phyloP scores from a whole-genome alignment of 2,113 vertebrate genomes.

The Abramis brama region DNA sequence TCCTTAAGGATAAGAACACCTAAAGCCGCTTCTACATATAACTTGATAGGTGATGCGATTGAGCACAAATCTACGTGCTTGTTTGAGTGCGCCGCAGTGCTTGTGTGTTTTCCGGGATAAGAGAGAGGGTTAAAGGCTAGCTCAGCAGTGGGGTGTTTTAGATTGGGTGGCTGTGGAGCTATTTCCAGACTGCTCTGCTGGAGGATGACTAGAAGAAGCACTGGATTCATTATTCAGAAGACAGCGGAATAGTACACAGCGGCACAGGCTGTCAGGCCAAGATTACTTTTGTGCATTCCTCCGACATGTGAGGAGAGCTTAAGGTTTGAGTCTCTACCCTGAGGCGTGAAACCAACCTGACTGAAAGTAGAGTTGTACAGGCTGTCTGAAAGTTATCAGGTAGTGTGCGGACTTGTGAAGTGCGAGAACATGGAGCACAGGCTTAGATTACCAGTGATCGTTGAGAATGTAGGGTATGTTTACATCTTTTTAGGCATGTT shows the following conservation, averaged over 20 bases:
- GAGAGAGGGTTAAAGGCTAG: conserved; percentile 52
- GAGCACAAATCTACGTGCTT: not conserved
- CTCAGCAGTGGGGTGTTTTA: not conserved
- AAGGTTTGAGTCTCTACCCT: conserved; percentile 44
- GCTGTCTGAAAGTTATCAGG: conserved; percentile 3
- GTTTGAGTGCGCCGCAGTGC: not conserved
- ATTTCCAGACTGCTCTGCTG: conserved; percentile 69
- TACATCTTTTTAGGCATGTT: conserved; percentile 3
- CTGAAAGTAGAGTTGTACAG: conserved; percentile 6
- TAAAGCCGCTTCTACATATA: not conserved
- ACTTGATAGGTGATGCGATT: not conserved
- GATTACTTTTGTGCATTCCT: conserved; percentile 53
- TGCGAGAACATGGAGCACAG: not conserved
- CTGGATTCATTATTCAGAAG: conserved; percentile 75
- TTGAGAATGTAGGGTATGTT: conserved; percentile 6
- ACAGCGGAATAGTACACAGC: conserved; percentile 65
- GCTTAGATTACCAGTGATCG: not conserved
- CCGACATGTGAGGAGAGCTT: not conserved
- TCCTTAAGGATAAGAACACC: conserved; percentile 46
- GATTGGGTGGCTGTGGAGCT: conserved; percentile 69
- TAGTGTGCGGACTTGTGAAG: not conserved
- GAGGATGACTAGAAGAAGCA: conserved; percentile 66
- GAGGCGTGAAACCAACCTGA: conserved; percentile 32
- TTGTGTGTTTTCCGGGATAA: conserved; percentile 63
- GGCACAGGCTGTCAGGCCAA: conserved; percentile 60